Evolutionary conservation across 1,140 invertebrate species (phyloP), one percentile per base, ranked within the genome.

Genomic region (Physella acuta): DNA sequence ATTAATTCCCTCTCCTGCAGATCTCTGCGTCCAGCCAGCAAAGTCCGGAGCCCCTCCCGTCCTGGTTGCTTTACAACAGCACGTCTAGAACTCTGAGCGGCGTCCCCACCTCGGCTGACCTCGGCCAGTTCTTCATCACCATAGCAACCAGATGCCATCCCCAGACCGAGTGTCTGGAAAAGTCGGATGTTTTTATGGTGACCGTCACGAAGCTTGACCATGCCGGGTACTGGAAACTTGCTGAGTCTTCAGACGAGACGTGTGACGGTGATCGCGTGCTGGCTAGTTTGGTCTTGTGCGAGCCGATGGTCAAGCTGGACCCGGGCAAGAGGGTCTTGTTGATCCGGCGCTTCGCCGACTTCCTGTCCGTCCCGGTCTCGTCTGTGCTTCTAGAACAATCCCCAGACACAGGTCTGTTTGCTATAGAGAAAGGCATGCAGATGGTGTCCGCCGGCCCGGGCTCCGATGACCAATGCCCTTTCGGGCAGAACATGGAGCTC

Each of bases 401-500:
- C 8, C 11, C 30, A 28, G 53, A 30, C 33, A 24, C 52, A 17
- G 49, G 44, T 14, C 60, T 72, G 16, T 30, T 11, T 20, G 71
- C 71, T 3, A 49, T 72, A 0, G 60, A 69, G 31, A 34, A 60
- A 55, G 67, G 67, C 24, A 65, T 68, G 24, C 71, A 72, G 61
- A 69, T 75, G n/a, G 49, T 75, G 11, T 70, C 67, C 49, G 71
- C 74, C 26, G 74, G 74, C 14, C 74, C 69, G 11, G 74, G 74
- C 3, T 53, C 56, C 8, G 71, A 59, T 14, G 60, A 34, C 3
- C 31, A 28, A 17, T 66, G 68, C 59, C 44, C 49, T 49, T 67
- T 68, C 17, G 37, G 39, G n/a, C 55, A 62, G 30, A 69, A 68
- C 30, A 34, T 61, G 20, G 74, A 76, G 65, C 31, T 76, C 4